Evolutionary conservation across 2,888 invertebrate species (phyloP), one percentile per base, ranked within the genome.

Genomic region (Coelinius sp.): DNA sequence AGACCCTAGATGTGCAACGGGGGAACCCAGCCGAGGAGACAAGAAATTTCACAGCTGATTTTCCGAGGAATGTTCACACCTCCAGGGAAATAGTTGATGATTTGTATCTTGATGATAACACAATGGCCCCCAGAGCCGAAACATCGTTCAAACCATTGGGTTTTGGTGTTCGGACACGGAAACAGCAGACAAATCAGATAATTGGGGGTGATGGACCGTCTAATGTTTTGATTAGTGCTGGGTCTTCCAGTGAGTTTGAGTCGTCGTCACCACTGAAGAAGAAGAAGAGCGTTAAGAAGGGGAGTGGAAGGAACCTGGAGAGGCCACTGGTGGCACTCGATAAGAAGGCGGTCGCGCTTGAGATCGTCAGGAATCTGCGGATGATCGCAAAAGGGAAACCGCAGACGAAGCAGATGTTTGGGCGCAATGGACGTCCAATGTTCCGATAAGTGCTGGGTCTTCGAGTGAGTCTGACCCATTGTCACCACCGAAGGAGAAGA

Each of bases 291-390:
- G 79, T 75, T 56, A 68, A 6, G 2, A 25, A 6, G 63, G 69
- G 7, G 2, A 25, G 4, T 0, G 74, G 22, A 83, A 82, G 67
- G 85, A 86, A 76, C 86, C 86, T 2, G 84, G 83, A n/a, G n/a
- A n/a, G n/a, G n/a, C n/a, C n/a, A n/a, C n/a, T n/a, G n/a, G n/a
- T n/a, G n/a, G n/a, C n/a, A n/a, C n/a, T n/a, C n/a, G n/a, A n/a
- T n/a, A n/a, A n/a, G n/a, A n/a, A n/a, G n/a, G n/a, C n/a, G n/a
- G n/a, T n/a, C n/a, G n/a, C n/a, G n/a, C n/a, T n/a, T n/a, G n/a
- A n/a, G n/a, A n/a, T n/a, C n/a, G n/a, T n/a, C n/a, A n/a, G n/a
- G n/a, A n/a, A n/a, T n/a, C n/a, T n/a, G n/a, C n/a, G n/a, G n/a
- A n/a, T n/a, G n/a, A n/a, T n/a, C n/a, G n/a, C n/a, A n/a, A n/a